Evolutionary conservation across 2,797 vertebrate genomes (phyloP).

Genomic region (Malacoctenus gilli): DNA sequence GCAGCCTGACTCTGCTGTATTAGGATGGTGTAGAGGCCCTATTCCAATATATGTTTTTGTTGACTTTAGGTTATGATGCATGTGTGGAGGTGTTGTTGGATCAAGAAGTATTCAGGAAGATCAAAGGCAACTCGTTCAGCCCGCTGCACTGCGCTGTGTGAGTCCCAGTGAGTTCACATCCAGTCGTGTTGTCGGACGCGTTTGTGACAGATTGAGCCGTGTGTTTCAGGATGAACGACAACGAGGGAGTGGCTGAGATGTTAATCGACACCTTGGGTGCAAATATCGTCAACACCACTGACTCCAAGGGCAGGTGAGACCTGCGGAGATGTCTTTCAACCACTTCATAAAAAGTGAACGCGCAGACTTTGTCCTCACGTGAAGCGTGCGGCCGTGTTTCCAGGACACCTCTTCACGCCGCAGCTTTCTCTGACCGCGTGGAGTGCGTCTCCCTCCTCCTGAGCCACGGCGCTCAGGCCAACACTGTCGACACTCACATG

Average conservation of each 20-base stretch:
- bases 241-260: slow-evolving; percentile 95
- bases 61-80: slow-evolving; percentile 87
- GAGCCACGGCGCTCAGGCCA: slow-evolving; percentile 89
- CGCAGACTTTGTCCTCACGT: neutral
- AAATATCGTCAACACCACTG: slow-evolving; percentile 87
- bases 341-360: neutral
- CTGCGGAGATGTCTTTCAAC: neutral
- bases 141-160: slow-evolving; percentile 98
- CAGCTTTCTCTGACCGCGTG: slow-evolving; percentile 92
- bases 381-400: neutral
- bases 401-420: slow-evolving; percentile 92
- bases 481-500: slow-evolving; percentile 81
- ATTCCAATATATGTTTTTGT: no score
- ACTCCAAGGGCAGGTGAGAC: slow-evolving; percentile 93
- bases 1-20: neutral
- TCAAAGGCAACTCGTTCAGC: slow-evolving; percentile 93
- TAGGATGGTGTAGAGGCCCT: no score
- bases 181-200: neutral
- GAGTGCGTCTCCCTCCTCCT: slow-evolving; percentile 92
- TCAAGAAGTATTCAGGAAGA: slow-evolving; percentile 89
- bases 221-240: slow-evolving; percentile 90
- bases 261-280: slow-evolving; percentile 89
- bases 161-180: slow-evolving; percentile 62
- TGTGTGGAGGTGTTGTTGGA: slow-evolving; percentile 95
- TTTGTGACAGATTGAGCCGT: slow-evolving; percentile 17